Evolutionary conservation across 2,888 invertebrate genomes (phyloP).

Genomic region (Gnatocerus cornutus): DNA sequence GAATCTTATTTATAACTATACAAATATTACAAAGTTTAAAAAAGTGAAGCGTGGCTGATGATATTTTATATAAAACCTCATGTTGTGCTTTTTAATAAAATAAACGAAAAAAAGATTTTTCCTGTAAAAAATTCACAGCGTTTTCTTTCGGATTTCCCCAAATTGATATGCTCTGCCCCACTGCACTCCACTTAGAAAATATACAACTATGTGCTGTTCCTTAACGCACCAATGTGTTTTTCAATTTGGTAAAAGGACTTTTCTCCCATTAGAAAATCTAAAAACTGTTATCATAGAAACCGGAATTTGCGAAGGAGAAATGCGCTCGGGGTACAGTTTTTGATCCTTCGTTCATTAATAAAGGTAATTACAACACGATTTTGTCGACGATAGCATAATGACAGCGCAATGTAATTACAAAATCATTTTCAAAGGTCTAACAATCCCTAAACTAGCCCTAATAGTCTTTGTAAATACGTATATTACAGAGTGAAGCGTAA

Average conservation of each 20-base stretch:
- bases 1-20: background rate
- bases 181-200: background rate
- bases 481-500: too few species aligned
- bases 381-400: background rate
- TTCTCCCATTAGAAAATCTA: background rate
- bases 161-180: background rate
- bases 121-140: background rate
- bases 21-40: too few species aligned
- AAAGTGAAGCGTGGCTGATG: background rate
- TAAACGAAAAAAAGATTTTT: too few species aligned
- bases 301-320: background rate
- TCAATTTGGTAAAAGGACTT: constrained; percentile 36
- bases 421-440: constrained; percentile 25
- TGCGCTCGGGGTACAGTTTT: background rate
- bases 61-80: too few species aligned
- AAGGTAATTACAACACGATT: background rate
- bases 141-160: background rate
- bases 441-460: constrained; percentile 18
- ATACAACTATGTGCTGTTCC: background rate
- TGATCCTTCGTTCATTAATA: background rate
- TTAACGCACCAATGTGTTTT: constrained; percentile 36
- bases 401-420: constrained; percentile 48
- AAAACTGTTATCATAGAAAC: constrained; percentile 16
- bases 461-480: constrained; percentile 33
- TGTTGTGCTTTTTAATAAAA: too few species aligned